Base-by-base conservation (phyloP, 2,888 invertebrate species). In the Anagyrus pseudococci region DNA sequence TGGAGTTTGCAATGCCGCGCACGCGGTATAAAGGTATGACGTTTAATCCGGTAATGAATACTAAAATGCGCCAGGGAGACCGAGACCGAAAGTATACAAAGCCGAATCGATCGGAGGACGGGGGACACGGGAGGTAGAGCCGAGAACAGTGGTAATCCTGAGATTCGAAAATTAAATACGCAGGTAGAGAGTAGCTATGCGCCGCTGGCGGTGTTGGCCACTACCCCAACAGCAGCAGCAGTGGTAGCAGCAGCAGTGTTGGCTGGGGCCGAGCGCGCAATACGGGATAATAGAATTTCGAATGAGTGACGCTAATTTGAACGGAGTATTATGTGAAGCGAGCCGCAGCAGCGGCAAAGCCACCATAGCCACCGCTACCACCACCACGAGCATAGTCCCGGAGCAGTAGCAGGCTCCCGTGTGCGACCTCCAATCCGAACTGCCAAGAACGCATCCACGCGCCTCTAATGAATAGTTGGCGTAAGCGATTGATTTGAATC, bases 401-500 rank as follows among this genome's bases (percentile, higher is more conserved):
- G 6, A 33, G n/a, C 6, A 6, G 43, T 8, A 10, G 43, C 19
- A 8, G 6, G 43, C 43, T 8, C 8, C 13, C 33, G 13, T 8
- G 33, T 13, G 33, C 47, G 20, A 55, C 49, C 63, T 65, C 63
- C 58, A 53, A 60, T 65, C 62, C 58, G 52, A 55, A 65, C 65
- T 62, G 60, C 48, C 62, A 62, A 58, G 58, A 40, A 53, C 48
- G 59, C 66, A 53, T 46, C 46, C 53, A 53, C 52, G 56, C 53
- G 59, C 25, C 62, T 57, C 62, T 62, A 55, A 62, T 67, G 58
- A 63, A 66, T 67, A 62, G 58, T 60, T 49, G 53, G 64, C 46
- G 54, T 62, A 68, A 67, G 33, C 64, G 68, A 72, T 70, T 70
- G 71, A 73, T 73, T 72, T 62, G 66, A 68, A 64, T 58, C 47